Base-by-base conservation (phyloP, 2,113 vertebrate genomes). In the Columba livia region DNA sequence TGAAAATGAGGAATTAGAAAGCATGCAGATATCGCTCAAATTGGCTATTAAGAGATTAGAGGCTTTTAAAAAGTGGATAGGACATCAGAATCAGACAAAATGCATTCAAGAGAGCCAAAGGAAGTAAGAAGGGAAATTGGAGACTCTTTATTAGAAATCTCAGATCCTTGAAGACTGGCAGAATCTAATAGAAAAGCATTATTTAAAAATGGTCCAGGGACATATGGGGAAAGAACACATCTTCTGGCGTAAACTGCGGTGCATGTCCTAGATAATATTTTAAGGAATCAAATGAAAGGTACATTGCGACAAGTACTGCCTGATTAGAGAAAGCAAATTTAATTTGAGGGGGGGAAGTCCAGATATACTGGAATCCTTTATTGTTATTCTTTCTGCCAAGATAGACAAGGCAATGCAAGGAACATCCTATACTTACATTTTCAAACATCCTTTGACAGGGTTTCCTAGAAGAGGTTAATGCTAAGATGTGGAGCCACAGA, bases 391-490 rank as follows among this genome's bases (percentile, higher is more conserved):
- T 85, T 91, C 89, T 95, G 58, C 67, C 62, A 67, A 66, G 36
- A 72, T 34, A 70, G 66, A 77, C 36, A 42, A 82, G 61, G 67
- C 77, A 89, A 15, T 6, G 62, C 31, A 82, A 24, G 10, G 85
- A 66, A 79, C 83, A 89, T 95, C 34, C 77, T 79, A 72, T 53
- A 81, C 78, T 94, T 89, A 65, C 17, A 85, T 85, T 85, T 96
- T 73, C 86, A 92, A 83, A 13, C 66, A 77, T 79, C 69, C 44
- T 89, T 82, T 94, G 94, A 79, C 89, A 93, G 42, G 34, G 58
- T 89, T 95, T 88, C 80, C 62, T 89, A 40, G 28, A 79, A 73
- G 47, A 97, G 85, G 86, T 82, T 96, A 89, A 89, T 85, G 80
- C 44, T 82, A 44, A 93, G 70, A 58, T 56, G 80, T 70, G 47